A percentile compares a stretch with the other conserved stretches of the same genome.
phyloP scores from a whole-genome alignment of 2,113 vertebrate species.

The Ictalurus punctatus region DNA sequence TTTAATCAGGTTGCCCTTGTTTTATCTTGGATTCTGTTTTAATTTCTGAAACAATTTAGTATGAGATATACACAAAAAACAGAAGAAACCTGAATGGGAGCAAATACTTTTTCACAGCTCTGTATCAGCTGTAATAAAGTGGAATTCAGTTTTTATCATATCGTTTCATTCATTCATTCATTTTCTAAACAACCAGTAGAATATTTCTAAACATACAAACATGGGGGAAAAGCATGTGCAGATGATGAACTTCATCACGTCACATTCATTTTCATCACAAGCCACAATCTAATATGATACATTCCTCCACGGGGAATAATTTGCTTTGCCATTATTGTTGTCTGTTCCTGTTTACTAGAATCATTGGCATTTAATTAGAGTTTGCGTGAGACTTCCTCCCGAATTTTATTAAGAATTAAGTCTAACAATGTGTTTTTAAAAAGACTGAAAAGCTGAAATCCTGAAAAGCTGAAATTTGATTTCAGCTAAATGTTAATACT shows the following conservation, averaged over 20 bases:
- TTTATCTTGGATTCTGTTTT: too few species aligned
- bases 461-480: too few species aligned
- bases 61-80: too few species aligned
- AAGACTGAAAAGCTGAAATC: too few species aligned
- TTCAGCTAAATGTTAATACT: neutral
- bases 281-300: neutral
- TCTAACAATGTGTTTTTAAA: neutral
- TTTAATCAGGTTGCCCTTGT: too few species aligned
- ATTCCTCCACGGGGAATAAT: neutral
- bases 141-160: neutral
- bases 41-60: too few species aligned
- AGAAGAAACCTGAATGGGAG: too few species aligned
- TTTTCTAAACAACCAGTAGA: neutral
- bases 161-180: neutral
- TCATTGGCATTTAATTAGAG: conserved; percentile 19
- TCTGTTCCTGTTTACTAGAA: conserved; percentile 2
- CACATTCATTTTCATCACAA: conserved; percentile 7
- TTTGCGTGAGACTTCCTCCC: neutral
- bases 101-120: too few species aligned
- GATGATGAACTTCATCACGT: neutral
- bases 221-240: neutral
- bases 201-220: neutral
- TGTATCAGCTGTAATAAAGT: neutral
- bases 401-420: neutral
- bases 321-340: neutral